phyloP scores from a whole-genome alignment of 2,888 invertebrate genomes.

The Hofmannophila pseudospretella region DNA sequence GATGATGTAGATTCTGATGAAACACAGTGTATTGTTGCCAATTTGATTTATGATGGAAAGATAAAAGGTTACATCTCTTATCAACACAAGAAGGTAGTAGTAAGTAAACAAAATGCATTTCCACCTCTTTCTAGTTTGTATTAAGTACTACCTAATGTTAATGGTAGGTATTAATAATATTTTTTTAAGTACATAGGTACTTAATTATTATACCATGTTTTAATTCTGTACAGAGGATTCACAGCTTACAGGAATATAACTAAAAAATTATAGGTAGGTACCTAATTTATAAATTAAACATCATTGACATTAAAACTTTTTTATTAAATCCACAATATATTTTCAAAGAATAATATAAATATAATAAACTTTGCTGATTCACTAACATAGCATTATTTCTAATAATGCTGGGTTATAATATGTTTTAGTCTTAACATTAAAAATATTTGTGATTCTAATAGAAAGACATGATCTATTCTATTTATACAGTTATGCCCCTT shows the following conservation, averaged over 20 bases:
- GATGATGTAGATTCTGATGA: slow-evolving; percentile 95
- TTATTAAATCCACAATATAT: slow-evolving; percentile 76
- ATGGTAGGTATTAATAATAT: too few species aligned
- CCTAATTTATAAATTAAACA: slow-evolving; percentile 41
- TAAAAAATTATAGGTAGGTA: too few species aligned
- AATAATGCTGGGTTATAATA: slow-evolving; percentile 44
- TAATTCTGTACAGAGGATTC: too few species aligned
- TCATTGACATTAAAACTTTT: slow-evolving; percentile 60
- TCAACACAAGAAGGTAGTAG: slow-evolving; percentile 97
- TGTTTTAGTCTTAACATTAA: slow-evolving; percentile 41
- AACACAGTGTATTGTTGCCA: slow-evolving; percentile 97
- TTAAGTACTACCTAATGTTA: slow-evolving; percentile 13
- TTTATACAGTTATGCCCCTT: slow-evolving; percentile 26
- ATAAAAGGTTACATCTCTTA: slow-evolving; percentile 99
- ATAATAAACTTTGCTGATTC: slow-evolving; percentile 67
- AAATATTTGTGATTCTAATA: slow-evolving; percentile 44
- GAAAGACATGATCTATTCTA: slow-evolving; percentile 22
- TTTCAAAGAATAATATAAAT: slow-evolving; percentile 76
- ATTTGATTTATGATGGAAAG: slow-evolving; percentile 97
- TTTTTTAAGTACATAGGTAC: too few species aligned
- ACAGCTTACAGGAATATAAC: too few species aligned
- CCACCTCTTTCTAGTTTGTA: slow-evolving; percentile 84
- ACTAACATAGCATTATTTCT: slow-evolving; percentile 54
- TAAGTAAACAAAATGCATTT: slow-evolving; percentile 98
- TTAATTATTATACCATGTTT: too few species aligned